phyloP scores from a whole-genome alignment of 1,140 invertebrate genomes.

The Drosophila prosaltans region DNA sequence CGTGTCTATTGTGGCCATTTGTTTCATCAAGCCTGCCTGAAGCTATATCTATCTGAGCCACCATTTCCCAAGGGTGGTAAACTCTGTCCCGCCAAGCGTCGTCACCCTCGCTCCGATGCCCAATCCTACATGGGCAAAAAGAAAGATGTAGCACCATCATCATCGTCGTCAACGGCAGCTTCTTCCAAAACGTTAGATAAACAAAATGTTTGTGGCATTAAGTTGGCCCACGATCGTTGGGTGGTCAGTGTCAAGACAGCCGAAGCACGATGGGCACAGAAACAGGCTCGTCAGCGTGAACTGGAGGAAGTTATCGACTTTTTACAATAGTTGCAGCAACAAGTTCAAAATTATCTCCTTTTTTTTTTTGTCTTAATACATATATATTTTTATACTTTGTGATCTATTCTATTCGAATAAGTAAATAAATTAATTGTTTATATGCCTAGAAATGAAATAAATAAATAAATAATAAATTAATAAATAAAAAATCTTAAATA shows the following conservation, averaged over 20 bases:
- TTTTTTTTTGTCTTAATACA: conserved; percentile 20
- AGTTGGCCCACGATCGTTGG: conserved; percentile 91
- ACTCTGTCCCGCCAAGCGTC: conserved; percentile 75
- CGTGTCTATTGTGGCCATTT: conserved; percentile 90
- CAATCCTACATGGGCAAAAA: conserved; percentile 64
- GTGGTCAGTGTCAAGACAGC: conserved; percentile 88
- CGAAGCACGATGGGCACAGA: conserved; percentile 90
- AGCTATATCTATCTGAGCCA: conserved; percentile 89
- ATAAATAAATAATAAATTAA: conserved; percentile 34
- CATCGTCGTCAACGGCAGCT: neutral
- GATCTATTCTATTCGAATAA: conserved; percentile 67
- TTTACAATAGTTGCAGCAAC: conserved; percentile 83
- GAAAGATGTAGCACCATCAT: neutral
- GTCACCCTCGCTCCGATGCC: conserved; percentile 78
- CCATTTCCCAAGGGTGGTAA: conserved; percentile 88
- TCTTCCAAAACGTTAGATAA: conserved; percentile 29
- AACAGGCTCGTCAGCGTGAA: conserved; percentile 89
- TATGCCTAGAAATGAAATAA: conserved; percentile 67
- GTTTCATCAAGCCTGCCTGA: conserved; percentile 89
- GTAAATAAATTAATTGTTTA: conserved; percentile 74
- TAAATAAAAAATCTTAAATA: too few relatives aligned
- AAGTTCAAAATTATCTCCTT: neutral
- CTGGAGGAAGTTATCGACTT: conserved; percentile 90
- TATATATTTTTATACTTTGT: conserved; percentile 55
- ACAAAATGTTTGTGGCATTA: conserved; percentile 84